Conservation (phyloP, 1,140 invertebrate species). For the Rhyacophila brunnea region DNA sequence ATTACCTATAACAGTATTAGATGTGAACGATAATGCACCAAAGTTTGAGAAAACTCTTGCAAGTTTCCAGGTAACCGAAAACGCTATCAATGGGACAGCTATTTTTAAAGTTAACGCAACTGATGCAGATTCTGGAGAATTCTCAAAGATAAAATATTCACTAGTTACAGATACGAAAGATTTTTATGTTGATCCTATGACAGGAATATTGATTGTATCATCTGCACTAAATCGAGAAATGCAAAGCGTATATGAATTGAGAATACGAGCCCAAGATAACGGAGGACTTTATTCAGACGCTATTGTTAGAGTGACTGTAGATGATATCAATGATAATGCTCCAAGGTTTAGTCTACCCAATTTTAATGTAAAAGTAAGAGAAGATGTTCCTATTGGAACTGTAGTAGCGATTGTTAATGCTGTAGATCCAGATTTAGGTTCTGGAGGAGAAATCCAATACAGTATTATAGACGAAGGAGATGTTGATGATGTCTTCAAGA, state of each 20-base stretch:
- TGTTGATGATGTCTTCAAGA: slow-evolving; percentile 65
- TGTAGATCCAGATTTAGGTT: slow-evolving; percentile 81
- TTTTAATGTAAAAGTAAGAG: slow-evolving; percentile 82
- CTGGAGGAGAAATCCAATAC: slow-evolving; percentile 75
- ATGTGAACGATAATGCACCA: slow-evolving; percentile 86
- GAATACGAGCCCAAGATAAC: slow-evolving; percentile 78
- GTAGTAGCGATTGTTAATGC: slow-evolving; percentile 84
- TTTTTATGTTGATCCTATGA: slow-evolving; percentile 77
- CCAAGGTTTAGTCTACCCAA: slow-evolving; percentile 74
- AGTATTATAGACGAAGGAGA: slow-evolving; percentile 68
- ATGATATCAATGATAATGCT: slow-evolving; percentile 91
- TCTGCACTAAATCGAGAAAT: slow-evolving; percentile 80
- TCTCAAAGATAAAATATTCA: slow-evolving; percentile 76
- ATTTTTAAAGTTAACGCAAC: slow-evolving; percentile 83
- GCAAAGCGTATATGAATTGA: slow-evolving; percentile 79
- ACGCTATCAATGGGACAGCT: slow-evolving; percentile 78
- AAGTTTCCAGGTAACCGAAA: slow-evolving; percentile 81
- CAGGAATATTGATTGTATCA: slow-evolving; percentile 75
- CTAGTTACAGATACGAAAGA: slow-evolving; percentile 77
- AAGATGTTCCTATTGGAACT: slow-evolving; percentile 86
- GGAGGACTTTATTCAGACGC: slow-evolving; percentile 75
- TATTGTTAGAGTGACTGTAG: slow-evolving; percentile 73
- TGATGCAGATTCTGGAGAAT: slow-evolving; percentile 81
- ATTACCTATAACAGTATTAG: slow-evolving; percentile 74
- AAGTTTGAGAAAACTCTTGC: slow-evolving; percentile 81